Evolutionary conservation across 92 coral and sea anemone species (phyloP), one percentile per base, ranked within the genome.

Genomic region (Epizoanthus ramosus): DNA sequence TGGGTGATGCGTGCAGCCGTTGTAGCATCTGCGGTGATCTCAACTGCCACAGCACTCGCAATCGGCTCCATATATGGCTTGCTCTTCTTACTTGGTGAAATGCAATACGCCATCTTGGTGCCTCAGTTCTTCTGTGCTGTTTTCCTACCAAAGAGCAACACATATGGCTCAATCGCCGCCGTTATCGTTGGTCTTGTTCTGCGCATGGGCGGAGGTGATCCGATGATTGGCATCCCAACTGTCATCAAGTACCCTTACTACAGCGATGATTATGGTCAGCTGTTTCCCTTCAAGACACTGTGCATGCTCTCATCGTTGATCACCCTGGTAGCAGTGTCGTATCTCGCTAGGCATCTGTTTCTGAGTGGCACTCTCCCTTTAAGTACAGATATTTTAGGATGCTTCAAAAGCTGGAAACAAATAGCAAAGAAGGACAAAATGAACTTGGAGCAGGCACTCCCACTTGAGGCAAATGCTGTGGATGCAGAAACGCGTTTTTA

Each of bases 211-310:
- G 79, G 79, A 14, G 79, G 79, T 25, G 79, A 73, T 18, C 17
- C 57, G 22, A 50, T 35, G 18, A 73, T 52, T 39, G 79, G 79
- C 16, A 18, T 41, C 17, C 50, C 54, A 1, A 24, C 79, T 6
- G 35, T 37, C n/a, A 73, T 73, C 54, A 18, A 73, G 56, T 73
- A 73, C 59, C 79, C 79, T 14, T 35, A 39, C 66, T 73, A 73
- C 85, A 80, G 85, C 73, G 73, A 83, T 16, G 37, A 68, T 21
- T 85, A 86, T 31, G 91, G 91, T 28, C 97, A 92, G 75, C 83
- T 87, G 53, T 90, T 92, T 68, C 97, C 97, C 18, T 92, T 80
- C 77, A 88, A 89, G 4, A 90, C 97, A 23, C 75, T 92, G 22
- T 79, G 92, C 28, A 92, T 92, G 97, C 56, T 73, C 13, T 83